These are phyloP conservation scores for Apteryx mantelli DNA, from an alignment of 2,113 vertebrate species.

Conservation along the genomic window DNA sequence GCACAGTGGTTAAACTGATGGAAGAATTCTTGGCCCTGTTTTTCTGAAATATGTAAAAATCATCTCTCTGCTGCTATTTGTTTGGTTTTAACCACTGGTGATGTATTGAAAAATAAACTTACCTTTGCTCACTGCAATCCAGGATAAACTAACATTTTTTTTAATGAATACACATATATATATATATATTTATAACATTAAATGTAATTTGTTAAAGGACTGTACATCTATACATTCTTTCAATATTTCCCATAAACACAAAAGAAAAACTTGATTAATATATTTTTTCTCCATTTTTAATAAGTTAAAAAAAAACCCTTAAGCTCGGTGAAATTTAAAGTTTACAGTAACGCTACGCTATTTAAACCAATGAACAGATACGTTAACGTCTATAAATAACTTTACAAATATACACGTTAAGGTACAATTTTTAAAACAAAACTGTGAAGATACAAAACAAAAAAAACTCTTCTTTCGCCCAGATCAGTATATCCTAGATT, in stretches of 20 bases:
- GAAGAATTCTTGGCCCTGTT: conserved; percentile 63
- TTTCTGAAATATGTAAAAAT: conserved; percentile 51
- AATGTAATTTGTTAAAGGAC: conserved; percentile 71
- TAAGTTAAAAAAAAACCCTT: conserved; percentile 87
- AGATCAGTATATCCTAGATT: conserved; percentile 87
- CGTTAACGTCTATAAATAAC: conserved; percentile 95
- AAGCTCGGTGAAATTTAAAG: conserved; percentile 73
- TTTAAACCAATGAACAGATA: conserved; percentile 84
- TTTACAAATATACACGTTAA: conserved; percentile 98
- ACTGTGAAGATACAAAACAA: conserved; percentile 79
- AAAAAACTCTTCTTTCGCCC: conserved; percentile 73
- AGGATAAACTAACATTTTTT: conserved; percentile 71
- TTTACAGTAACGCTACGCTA: conserved; percentile 84
- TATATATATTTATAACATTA: conserved; percentile 68
- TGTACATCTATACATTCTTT: conserved; percentile 81
- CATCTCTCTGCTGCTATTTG: conserved; percentile 41
- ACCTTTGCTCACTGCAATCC: conserved; percentile 75
- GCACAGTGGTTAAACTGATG: conserved; percentile 76
- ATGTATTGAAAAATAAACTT: conserved; percentile 76
- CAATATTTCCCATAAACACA: conserved; percentile 73
- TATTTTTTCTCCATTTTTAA: conserved; percentile 85
- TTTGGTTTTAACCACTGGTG: conserved; percentile 76
- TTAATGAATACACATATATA: conserved; percentile 52
- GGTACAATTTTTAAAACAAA: conserved; percentile 86
- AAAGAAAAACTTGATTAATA: conserved; percentile 78